These are phyloP conservation scores for Phainopepla nitens DNA, from an alignment of 2,113 vertebrate genomes.

Conservation along the genomic window DNA sequence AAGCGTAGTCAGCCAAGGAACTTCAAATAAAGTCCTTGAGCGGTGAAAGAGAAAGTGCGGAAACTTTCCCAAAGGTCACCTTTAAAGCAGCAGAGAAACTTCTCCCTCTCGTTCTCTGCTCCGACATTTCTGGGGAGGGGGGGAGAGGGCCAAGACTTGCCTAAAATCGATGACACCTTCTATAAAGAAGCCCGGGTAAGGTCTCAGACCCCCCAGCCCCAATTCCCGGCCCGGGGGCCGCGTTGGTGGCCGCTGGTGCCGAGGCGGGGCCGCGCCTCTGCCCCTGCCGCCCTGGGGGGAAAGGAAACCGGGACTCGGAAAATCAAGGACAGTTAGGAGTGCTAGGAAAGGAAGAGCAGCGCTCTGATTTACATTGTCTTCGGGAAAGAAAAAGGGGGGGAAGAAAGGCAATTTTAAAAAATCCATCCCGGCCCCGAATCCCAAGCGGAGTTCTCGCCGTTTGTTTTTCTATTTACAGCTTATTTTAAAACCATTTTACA, in stretches of 20 bases:
- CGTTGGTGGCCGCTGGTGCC: background rate
- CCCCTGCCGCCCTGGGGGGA: background rate
- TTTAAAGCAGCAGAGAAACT: background rate
- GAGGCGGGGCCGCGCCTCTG: background rate
- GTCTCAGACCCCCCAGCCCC: background rate
- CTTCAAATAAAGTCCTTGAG: conserved; percentile 11
- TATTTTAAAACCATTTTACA: background rate
- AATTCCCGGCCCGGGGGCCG: background rate
- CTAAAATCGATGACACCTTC: background rate
- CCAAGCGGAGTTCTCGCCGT: background rate
- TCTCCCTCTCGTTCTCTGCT: background rate
- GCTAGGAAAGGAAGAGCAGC: background rate
- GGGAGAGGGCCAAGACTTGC: background rate
- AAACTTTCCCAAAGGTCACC: conserved; percentile 46
- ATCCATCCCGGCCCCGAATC: background rate
- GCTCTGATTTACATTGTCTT: background rate
- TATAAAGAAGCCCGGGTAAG: background rate
- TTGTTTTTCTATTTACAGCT: background rate
- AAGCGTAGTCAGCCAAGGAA: background rate
- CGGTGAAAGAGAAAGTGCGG: background rate
- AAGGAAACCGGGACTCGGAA: background rate
- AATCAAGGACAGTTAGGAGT: background rate
- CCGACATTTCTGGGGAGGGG: background rate
- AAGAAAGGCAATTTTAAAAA: background rate
- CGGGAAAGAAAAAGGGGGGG: background rate